phyloP scores from a whole-genome alignment of 2,797 vertebrate species.

The Protonibea diacanthus region DNA sequence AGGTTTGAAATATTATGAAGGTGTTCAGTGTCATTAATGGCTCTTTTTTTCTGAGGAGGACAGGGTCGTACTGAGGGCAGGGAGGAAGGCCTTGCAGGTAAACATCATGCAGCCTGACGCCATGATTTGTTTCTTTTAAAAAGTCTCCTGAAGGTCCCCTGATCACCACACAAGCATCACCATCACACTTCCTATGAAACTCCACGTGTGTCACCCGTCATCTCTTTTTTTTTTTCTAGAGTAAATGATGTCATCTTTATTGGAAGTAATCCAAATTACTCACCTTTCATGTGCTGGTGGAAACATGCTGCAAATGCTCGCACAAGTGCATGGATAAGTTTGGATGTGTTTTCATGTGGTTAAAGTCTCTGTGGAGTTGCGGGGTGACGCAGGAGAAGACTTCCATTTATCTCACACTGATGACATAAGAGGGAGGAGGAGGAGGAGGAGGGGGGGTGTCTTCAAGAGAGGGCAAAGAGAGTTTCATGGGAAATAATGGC shows the following conservation, averaged over 20 bases:
- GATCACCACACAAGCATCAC: not conserved
- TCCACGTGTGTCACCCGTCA: not conserved
- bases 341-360: constrained; percentile 56
- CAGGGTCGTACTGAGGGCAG: constrained; percentile 29
- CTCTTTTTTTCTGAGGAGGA: not conserved
- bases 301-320: constrained; percentile 15
- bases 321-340: constrained; percentile 42
- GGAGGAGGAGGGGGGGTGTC: not conserved
- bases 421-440: constrained; percentile 28
- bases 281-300: not conserved
- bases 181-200: constrained; percentile 6
- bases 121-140: constrained; percentile 24
- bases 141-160: not conserved
- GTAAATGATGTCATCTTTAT: not conserved
- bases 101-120: constrained; percentile 23
- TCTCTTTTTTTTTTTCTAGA: not conserved
- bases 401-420: constrained; percentile 36
- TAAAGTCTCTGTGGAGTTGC: constrained; percentile 47
- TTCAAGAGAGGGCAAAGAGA: constrained; percentile 3
- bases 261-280: not conserved
- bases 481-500: constrained; percentile 51
- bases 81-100: constrained; percentile 44
- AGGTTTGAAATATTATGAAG: constrained; percentile 5
- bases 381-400: constrained; percentile 51
- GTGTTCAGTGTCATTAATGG: not conserved